These are phyloP conservation scores for Perca schrenkii DNA, from an alignment of 2,113 vertebrate species.

Conservation along the genomic window DNA sequence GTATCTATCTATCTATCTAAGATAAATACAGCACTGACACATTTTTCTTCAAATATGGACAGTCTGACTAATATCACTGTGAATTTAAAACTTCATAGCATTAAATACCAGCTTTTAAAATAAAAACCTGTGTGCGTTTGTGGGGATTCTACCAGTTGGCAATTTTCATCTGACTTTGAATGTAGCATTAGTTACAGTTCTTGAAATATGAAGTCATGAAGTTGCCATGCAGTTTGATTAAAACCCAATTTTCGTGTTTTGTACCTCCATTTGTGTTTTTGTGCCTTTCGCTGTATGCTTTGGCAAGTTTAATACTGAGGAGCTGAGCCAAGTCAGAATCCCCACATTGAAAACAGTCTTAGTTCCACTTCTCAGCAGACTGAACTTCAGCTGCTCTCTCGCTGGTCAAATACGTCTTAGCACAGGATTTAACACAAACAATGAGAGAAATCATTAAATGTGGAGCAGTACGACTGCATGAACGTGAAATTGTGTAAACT, in stretches of 20 bases:
- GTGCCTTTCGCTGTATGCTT: slow-evolving; percentile 25
- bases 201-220: slow-evolving; percentile 12
- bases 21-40: slow-evolving; percentile 10
- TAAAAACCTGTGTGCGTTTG: neutral
- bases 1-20: no score
- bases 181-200: slow-evolving; percentile 29
- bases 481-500: slow-evolving; percentile 18
- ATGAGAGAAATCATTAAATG: slow-evolving; percentile 41
- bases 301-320: slow-evolving; percentile 40
- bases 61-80: slow-evolving; percentile 30
- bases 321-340: slow-evolving; percentile 51
- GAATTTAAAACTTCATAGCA: slow-evolving; percentile 17
- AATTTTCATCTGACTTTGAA: slow-evolving; percentile 36
- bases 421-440: slow-evolving; percentile 57
- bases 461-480: slow-evolving; percentile 1
- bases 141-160: neutral
- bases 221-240: slow-evolving; percentile 23
- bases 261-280: slow-evolving; percentile 30
- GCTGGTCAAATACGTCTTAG: slow-evolving; percentile 50
- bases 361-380: slow-evolving; percentile 75
- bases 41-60: slow-evolving; percentile 6
- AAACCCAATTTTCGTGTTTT: slow-evolving; percentile 16
- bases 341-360: slow-evolving; percentile 64
- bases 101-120: slow-evolving; percentile 9
- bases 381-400: slow-evolving; percentile 48